phyloP scores from a whole-genome alignment of 53 echinoderm and acorn worm genomes.

The Holothuria scabra region DNA sequence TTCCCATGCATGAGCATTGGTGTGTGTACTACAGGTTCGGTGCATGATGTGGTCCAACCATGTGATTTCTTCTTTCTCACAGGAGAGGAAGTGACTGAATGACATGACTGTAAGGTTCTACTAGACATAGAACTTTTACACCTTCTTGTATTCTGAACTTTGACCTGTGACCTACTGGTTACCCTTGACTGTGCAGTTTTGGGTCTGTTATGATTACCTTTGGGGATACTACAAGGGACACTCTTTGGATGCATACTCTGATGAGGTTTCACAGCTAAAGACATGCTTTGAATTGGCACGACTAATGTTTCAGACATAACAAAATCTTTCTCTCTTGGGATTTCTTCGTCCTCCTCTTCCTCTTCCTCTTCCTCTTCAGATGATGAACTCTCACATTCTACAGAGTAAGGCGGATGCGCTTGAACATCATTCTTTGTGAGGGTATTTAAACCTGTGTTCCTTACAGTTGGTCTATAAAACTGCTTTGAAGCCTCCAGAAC shows the following conservation, averaged over 20 bases:
- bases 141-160: conserved; percentile 41
- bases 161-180: conserved; percentile 47
- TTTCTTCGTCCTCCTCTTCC: conserved; percentile 7
- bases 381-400: neutral
- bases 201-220: conserved; percentile 50
- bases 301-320: conserved; percentile 42
- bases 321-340: neutral
- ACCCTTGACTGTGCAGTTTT: conserved; percentile 69
- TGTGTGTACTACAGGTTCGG: conserved; percentile 67
- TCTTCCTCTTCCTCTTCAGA: conserved; percentile 22
- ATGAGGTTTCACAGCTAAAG: conserved; percentile 53
- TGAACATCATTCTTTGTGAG: conserved; percentile 16
- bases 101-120: neutral
- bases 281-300: conserved; percentile 43
- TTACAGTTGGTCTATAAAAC: conserved; percentile 62
- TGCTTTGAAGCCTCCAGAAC: conserved; percentile 82
- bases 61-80: conserved; percentile 82
- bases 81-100: conserved; percentile 33
- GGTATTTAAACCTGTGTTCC: conserved; percentile 13
- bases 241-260: conserved; percentile 80
- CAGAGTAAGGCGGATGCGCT: no score
- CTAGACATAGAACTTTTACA: conserved; percentile 53
- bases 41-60: conserved; percentile 92
- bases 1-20: conserved; percentile 87
- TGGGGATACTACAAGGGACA: conserved; percentile 70